These are phyloP conservation scores for Teinopalpus imperialis DNA, from an alignment of 2,888 invertebrate species.

Conservation along the genomic window DNA sequence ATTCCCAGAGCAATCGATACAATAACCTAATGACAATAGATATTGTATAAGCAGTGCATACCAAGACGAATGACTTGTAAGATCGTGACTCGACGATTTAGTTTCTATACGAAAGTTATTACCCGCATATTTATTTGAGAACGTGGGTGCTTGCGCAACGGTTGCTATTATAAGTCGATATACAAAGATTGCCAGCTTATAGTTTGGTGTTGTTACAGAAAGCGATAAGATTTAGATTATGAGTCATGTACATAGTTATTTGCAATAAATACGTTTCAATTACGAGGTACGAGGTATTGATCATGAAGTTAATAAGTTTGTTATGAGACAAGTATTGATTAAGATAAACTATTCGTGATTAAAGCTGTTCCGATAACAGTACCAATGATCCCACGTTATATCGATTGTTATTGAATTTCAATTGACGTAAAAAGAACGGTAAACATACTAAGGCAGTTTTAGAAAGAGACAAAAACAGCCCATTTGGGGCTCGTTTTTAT, in stretches of 20 bases:
- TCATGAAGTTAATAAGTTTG: neutral
- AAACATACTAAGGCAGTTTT: no score
- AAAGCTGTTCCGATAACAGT: neutral
- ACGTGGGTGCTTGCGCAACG: constrained; percentile 74
- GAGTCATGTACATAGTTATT: constrained; percentile 19
- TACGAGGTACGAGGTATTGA: constrained; percentile 7
- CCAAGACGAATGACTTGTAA: constrained; percentile 44
- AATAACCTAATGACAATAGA: constrained; percentile 39
- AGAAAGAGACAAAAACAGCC: no score
- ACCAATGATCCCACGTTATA: no score
- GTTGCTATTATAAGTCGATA: constrained; percentile 47
- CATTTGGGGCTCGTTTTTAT: no score
- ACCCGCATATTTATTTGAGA: constrained; percentile 71
- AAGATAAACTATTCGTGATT: no score
- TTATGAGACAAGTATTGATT: constrained; percentile 2
- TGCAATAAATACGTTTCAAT: constrained; percentile 13
- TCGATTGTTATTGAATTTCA: no score
- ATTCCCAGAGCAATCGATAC: constrained; percentile 28
- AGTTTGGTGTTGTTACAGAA: constrained; percentile 23
- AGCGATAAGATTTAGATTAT: constrained; percentile 26
- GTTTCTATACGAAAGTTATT: constrained; percentile 77
- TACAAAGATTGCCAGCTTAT: constrained; percentile 12
- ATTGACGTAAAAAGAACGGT: no score
- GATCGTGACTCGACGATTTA: constrained; percentile 76
- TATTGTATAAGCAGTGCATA: constrained; percentile 35